Base-by-base conservation (phyloP, 2,113 vertebrate species). In the Nycticryphes semicollaris region DNA sequence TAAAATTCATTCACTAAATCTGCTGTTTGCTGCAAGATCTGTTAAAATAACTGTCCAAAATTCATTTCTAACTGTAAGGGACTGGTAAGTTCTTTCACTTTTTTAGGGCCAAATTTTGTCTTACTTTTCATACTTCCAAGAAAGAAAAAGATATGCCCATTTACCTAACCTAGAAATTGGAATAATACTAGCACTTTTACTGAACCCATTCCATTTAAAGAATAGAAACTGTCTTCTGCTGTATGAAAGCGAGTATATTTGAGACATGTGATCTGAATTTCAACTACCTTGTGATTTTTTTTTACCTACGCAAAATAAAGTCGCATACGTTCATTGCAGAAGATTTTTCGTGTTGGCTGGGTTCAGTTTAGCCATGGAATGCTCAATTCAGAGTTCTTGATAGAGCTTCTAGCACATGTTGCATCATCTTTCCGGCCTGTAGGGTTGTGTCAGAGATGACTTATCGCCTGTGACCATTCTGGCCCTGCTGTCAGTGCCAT, bases 311-410 rank as follows among this genome's bases (percentile, higher is more conserved):
- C 33, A 74, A 66, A 92, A 73, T 45, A 76, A 89, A 89, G 83
- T 74, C 30, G 69, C 17, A 9, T 16, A 1, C 51, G 67, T 64
- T 92, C 25, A 39, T 64, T 63, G 50, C 12, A 31, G 59, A 50
- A 50, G 28, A 48, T 35, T 48, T 94, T 78, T 82, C 1, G 1
- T 31, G 60, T 14, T 70, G 19, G 22, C 30, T 56, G 50, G 50
- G 17, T 59, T 77, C 62, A 75, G 13, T 54, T 78, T 72, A 93
- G 67, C 51, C 12, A 5, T 75, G 43, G 37, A 83, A 50, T 59
- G n/a, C 16, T 57, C 0, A 0, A 10, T 62, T 81, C n/a, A 41
- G 54, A 72, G 28, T 51, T 16, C 39, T 48, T 70, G 50, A 37
- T 17, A 30, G 35, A 72, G 69, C 57, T 85, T 79, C 25, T 50